Evolutionary conservation across 2,797 vertebrate genomes (phyloP).

Genomic region (Rhinophrynus dorsalis): DNA sequence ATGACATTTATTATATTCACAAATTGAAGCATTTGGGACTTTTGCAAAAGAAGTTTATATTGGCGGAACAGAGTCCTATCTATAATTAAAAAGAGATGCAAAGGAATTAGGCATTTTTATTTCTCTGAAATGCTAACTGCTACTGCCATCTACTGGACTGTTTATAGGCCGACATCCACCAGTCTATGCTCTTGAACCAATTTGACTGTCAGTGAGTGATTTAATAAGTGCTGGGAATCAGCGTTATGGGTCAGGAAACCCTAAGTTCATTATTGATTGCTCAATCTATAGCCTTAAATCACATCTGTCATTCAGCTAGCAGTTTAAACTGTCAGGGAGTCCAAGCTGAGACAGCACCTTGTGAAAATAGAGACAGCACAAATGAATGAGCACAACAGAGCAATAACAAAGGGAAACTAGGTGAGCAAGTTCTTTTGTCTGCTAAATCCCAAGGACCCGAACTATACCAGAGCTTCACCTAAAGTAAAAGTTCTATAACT

Average conservation of each 20-base stretch:
- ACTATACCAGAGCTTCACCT: no score
- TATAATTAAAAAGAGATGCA: constrained; percentile 28
- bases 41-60: constrained; percentile 3
- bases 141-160: constrained; percentile 35
- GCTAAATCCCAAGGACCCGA: no score
- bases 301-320: constrained; percentile 12
- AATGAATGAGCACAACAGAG: not conserved
- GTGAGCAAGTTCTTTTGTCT: no score
- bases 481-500: no score
- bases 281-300: constrained; percentile 29
- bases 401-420: no score
- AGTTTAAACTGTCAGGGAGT: constrained; percentile 19
- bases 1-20: constrained; percentile 32
- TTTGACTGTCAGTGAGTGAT: constrained; percentile 25
- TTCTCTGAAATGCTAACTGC: not conserved
- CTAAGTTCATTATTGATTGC: constrained; percentile 34
- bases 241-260: constrained; percentile 36
- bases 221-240: constrained; percentile 34
- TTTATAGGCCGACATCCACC: not conserved
- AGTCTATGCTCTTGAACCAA: constrained; percentile 5
- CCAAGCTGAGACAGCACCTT: constrained; percentile 37
- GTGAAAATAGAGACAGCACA: not conserved
- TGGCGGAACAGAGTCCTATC: not conserved
- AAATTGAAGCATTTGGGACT: constrained; percentile 25
- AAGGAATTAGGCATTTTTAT: not conserved